Evolutionary conservation across 2,888 invertebrate genomes (phyloP).

Genomic region (Coenonympha glycerion): DNA sequence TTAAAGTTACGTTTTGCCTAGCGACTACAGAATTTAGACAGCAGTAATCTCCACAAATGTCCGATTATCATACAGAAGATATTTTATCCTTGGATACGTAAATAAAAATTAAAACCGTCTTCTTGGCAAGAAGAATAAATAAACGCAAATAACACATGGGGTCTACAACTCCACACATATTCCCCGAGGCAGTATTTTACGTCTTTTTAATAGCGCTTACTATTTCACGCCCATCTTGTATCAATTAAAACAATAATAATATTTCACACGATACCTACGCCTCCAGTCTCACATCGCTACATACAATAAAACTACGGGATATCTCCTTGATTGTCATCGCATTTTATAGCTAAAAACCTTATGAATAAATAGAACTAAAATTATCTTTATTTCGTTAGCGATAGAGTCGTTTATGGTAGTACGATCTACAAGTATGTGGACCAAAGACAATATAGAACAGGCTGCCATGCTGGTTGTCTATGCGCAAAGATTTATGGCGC

Average conservation of each 20-base stretch:
- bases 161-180: not conserved
- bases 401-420: slow-evolving; percentile 5
- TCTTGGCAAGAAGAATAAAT: not conserved
- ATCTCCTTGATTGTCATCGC: slow-evolving; percentile 53
- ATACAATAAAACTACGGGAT: slow-evolving; percentile 53
- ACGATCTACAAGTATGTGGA: slow-evolving; percentile 40
- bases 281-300: slow-evolving; percentile 36
- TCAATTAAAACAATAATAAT: slow-evolving; percentile 39
- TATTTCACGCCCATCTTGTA: slow-evolving; percentile 32
- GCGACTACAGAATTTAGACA: too few relatives aligned
- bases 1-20: too few relatives aligned
- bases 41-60: too few relatives aligned
- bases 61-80: too few relatives aligned
- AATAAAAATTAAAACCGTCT: not conserved
- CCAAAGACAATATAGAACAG: slow-evolving; percentile 64
- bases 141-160: not conserved
- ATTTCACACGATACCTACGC: slow-evolving; percentile 33
- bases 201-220: slow-evolving; percentile 14
- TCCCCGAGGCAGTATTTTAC: slow-evolving; percentile 10
- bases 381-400: slow-evolving; percentile 24
- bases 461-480: slow-evolving; percentile 66
- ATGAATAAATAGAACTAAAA: slow-evolving; percentile 24
- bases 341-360: slow-evolving; percentile 37
- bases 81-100: too few relatives aligned
- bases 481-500: slow-evolving; percentile 58